Evolutionary conservation across 2,113 vertebrate species (phyloP).

Genomic region (Crocuta crocuta): DNA sequence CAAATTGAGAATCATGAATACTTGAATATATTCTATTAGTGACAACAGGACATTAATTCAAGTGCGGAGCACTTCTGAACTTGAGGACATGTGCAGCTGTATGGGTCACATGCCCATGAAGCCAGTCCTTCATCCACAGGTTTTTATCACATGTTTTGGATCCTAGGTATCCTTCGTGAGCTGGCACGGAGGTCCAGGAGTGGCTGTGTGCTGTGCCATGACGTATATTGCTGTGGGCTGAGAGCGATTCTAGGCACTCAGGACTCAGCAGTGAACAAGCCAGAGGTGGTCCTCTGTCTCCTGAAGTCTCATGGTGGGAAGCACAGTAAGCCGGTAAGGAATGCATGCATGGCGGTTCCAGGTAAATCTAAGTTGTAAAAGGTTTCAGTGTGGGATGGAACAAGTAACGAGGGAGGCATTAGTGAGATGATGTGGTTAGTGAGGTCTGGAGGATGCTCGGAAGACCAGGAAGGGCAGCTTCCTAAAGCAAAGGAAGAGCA

Average conservation of each 20-base stretch:
- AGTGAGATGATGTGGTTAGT: neutral
- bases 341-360: neutral
- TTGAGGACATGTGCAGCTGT: neutral
- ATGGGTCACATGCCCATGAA: neutral
- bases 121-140: neutral
- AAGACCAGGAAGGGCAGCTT: too few relatives aligned
- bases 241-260: neutral
- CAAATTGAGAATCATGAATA: neutral
- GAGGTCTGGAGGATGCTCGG: neutral
- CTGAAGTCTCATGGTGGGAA: neutral
- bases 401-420: neutral
- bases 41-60: neutral
- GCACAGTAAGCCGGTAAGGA: neutral
- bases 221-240: fast-evolving
- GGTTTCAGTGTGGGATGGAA: neutral
- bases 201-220: neutral
- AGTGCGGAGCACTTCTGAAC: neutral
- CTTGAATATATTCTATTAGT: neutral
- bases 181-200: neutral
- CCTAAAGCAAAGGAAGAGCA: neutral
- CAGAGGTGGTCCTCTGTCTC: neutral
- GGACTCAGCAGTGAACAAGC: neutral
- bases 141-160: neutral
- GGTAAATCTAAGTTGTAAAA: neutral
- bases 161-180: neutral